Percentiles rank a stretch among this genome's conserved stretches.
Evolutionary conservation across 35 echinoderm and acorn worm genomes (phyloP).

Genomic region (Eucidaris tribuloides): DNA sequence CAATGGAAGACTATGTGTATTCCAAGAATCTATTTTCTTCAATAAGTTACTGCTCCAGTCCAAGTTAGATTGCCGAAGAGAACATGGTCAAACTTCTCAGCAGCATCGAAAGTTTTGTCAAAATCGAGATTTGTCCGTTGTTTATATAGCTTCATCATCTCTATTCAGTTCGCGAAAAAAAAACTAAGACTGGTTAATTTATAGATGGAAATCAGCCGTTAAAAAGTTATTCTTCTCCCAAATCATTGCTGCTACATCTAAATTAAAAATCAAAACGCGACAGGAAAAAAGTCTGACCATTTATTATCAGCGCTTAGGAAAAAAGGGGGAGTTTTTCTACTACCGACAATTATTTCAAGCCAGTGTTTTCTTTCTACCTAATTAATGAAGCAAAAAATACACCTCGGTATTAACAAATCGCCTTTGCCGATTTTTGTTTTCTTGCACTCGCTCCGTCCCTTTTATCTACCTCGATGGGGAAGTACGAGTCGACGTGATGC

Average conservation of each 20-base stretch:
- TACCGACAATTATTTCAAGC: background rate
- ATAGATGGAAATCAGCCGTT: background rate
- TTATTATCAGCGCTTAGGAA: background rate
- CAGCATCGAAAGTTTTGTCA: no score
- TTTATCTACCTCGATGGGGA: background rate
- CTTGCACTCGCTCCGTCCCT: background rate
- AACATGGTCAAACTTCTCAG: no score
- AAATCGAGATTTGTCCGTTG: no score
- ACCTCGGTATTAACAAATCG: constrained; percentile 20
- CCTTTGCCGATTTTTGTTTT: background rate
- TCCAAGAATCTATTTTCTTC: no score
- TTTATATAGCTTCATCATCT: no score
- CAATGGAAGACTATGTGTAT: no score
- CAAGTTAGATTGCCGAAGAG: no score
- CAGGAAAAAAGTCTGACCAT: background rate
- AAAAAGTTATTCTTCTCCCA: background rate
- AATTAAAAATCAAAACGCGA: background rate
- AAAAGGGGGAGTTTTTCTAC: background rate
- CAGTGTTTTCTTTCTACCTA: constrained; percentile 18
- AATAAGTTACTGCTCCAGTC: no score
- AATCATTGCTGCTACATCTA: no score
- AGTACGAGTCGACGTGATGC: background rate
- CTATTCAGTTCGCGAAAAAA: background rate
- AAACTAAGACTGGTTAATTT: background rate
- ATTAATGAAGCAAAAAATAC: constrained; percentile 10